Conservation (phyloP, 2,888 invertebrate species). For the Euproctis similis region DNA sequence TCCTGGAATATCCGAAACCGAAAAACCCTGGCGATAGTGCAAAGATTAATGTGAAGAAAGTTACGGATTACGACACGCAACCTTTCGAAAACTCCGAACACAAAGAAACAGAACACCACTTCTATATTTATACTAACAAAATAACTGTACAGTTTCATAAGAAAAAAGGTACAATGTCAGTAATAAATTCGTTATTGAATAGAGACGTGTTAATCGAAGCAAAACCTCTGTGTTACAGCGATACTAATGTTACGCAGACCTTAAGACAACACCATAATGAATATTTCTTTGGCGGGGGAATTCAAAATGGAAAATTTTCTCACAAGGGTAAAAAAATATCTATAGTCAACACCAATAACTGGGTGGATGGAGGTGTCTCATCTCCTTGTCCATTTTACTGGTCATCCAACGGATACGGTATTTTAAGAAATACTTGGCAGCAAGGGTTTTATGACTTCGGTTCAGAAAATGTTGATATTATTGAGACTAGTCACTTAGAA, state of each 20-base stretch:
- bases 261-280: conserved; percentile 43
- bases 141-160: conserved; percentile 50
- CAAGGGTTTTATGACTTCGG: conserved; percentile 58
- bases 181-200: conserved; percentile 43
- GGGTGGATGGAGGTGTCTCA: conserved; percentile 57
- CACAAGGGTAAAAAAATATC: conserved; percentile 55
- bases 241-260: conserved; percentile 37
- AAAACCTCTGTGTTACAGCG: conserved; percentile 37
- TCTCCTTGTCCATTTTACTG: conserved; percentile 66
- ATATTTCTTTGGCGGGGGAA: conserved; percentile 62
- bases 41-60: conserved; percentile 45
- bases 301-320: conserved; percentile 64
- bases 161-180: conserved; percentile 40
- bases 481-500: conserved; percentile 40
- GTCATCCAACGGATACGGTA: conserved; percentile 58
- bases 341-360: conserved; percentile 54
- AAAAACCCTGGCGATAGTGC: conserved; percentile 44
- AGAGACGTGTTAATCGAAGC: conserved; percentile 48
- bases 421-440: conserved; percentile 63
- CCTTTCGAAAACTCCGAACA: conserved; percentile 42
- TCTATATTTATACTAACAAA: conserved; percentile 42
- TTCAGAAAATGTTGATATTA: conserved; percentile 17
- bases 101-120: conserved; percentile 28
- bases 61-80: conserved; percentile 42
- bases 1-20: conserved; percentile 53